A percentile compares a stretch with the other conserved stretches of the same genome.
Conservation (phyloP, 2,113 vertebrate genomes). For the Thalassoma bifasciatum region DNA sequence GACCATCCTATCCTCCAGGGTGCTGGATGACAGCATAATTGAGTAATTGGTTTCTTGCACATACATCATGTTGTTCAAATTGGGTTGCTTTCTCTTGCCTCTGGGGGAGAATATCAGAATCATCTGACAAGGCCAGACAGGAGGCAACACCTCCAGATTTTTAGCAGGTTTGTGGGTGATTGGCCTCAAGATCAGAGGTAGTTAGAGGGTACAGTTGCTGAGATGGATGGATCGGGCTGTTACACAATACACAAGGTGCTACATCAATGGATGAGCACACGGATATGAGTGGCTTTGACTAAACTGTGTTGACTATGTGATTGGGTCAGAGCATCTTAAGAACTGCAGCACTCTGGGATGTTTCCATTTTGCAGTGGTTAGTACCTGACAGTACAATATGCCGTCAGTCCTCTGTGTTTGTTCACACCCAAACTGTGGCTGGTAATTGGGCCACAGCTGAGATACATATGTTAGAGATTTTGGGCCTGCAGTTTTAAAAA, state of each 20-base stretch:
- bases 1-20: constrained; percentile 69
- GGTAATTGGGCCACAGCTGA: no score
- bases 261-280: not conserved
- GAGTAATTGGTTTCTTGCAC: constrained; percentile 82
- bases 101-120: constrained; percentile 72
- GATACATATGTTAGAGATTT: no score
- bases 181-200: constrained; percentile 53
- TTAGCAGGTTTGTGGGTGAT: constrained; percentile 48
- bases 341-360: no score
- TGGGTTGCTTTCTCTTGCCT: constrained; percentile 75
- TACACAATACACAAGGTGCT: constrained; percentile 20
- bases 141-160: constrained; percentile 69
- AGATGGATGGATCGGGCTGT: constrained; percentile 33
- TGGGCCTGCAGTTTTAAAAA: no score
- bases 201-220: constrained; percentile 56
- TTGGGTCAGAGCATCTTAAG: no score
- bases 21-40: constrained; percentile 83
- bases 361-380: no score
- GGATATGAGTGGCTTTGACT: no score
- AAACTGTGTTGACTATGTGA: no score
- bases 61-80: constrained; percentile 80
- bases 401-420: no score
- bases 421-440: no score
- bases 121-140: constrained; percentile 69
- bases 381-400: no score